A percentile compares a stretch with the other conserved stretches of the same genome.
Conservation (phyloP, 2,113 vertebrate species). For the Lontra canadensis region DNA sequence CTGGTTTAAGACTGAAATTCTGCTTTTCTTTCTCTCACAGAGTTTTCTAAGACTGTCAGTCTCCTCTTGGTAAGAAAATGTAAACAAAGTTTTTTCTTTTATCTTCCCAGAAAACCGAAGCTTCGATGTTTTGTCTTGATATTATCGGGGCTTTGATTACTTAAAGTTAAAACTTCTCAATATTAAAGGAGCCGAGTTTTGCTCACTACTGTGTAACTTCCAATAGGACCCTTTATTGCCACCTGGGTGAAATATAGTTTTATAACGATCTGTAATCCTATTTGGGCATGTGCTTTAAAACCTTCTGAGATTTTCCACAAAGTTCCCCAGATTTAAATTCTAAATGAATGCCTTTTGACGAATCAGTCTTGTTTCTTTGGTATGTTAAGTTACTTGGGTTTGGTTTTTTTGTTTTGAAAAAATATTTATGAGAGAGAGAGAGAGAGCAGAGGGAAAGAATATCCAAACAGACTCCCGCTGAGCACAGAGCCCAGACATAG, state of each 20-base stretch:
- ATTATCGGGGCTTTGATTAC: not conserved
- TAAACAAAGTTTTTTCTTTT: not conserved
- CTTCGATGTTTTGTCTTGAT: not conserved
- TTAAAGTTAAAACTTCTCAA: not conserved
- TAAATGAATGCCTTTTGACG: not conserved
- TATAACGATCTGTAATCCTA: not conserved
- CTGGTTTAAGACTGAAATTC: not conserved
- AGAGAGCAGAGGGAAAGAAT: not conserved
- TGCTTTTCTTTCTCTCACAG: not conserved
- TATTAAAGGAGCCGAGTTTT: not conserved
- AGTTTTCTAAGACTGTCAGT: not conserved
- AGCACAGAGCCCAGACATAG: not conserved
- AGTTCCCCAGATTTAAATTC: not conserved
- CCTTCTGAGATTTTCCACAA: not conserved
- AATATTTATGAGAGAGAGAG: not conserved
- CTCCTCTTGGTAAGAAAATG: not conserved
- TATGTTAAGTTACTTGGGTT: not conserved
- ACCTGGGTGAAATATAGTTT: not conserved
- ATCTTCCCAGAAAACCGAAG: not conserved
- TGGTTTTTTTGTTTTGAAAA: not conserved
- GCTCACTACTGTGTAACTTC: not conserved
- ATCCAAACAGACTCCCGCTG: not conserved
- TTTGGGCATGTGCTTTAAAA: not conserved
- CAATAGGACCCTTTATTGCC: not conserved
- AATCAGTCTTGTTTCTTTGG: not conserved